Base-by-base conservation (phyloP, 2,888 invertebrate species). In the Exocentrus adspersus region DNA sequence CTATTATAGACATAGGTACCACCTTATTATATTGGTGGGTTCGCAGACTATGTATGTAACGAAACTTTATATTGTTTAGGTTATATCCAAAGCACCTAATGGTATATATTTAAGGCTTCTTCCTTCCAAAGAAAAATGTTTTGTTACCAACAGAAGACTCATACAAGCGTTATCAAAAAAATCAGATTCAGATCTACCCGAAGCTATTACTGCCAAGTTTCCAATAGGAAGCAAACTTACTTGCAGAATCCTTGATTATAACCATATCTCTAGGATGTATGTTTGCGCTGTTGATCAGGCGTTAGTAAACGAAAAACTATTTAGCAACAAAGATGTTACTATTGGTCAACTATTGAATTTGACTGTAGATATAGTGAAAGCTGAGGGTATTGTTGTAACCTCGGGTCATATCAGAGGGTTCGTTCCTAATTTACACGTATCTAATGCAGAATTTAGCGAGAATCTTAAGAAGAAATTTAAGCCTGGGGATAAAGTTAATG, bases 191-290 rank as follows among this genome's bases (percentile, higher is more conserved):
- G 69, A 72, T 48, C 82, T 85, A 12, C 84, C 84, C 62, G 75
- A 85, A 65, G 46, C 85, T 28, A 73, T 89, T 71, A 78, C 79
- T 62, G 80, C 83, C 69, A 83, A 85, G 37, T 86, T 86, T 69
- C 84, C 85, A 0, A 70, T 84, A 14, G 87, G 86, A 79, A 71
- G 82, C 1, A 76, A 64, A 19, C 84, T 85, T 65, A 77, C 77
- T 24, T 85, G 85, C 20, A 86, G 92, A 19, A 82, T 93, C 0
- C 77, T 92, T 0, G 85, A 87, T 59, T 92, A 90, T 82, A 87
- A 89, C 79, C 80, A 86, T 20, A 84, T 90, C 45, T 90, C 92
- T 75, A 85, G 86, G 66, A 75, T 87, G 24, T 92, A 90, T 80
- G 85, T 90, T 6, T 90, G 92, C 74, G 86, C 89, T 1, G 89